These are phyloP conservation scores for Vesta saturnalis DNA, from an alignment of 2,888 invertebrate species.

Conservation along the genomic window DNA sequence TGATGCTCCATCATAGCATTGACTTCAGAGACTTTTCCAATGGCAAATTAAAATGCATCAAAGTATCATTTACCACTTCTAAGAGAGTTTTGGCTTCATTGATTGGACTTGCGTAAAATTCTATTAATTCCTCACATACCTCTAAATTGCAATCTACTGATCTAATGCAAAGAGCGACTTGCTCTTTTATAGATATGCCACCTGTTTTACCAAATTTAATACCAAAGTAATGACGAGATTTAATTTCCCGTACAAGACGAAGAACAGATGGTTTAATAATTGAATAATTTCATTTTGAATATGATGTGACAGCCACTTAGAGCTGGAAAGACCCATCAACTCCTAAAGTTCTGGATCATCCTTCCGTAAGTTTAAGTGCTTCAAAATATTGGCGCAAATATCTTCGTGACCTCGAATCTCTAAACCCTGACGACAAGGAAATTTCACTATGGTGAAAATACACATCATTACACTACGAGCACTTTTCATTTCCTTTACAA, in stretches of 20 bases:
- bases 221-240: not conserved
- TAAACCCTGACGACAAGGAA: not conserved
- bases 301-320: not conserved
- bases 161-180: conserved; percentile 4
- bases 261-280: not conserved
- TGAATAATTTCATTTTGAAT: not conserved
- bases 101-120: not conserved
- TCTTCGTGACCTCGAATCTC: not conserved
- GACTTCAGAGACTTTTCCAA: too few relatives aligned
- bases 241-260: not conserved
- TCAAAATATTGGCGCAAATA: not conserved
- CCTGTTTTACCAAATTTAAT: not conserved
- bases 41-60: conserved; percentile 2
- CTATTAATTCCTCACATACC: not conserved
- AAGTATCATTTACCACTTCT: conserved; percentile 2
- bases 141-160: conserved; percentile 3
- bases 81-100: not conserved
- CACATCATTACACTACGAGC: not conserved
- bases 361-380: not conserved
- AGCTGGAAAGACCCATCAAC: not conserved
- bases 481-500: not conserved
- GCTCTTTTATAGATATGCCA: conserved; percentile 8
- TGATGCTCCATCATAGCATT: too few relatives aligned
- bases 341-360: not conserved
- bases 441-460: not conserved